phyloP scores from a whole-genome alignment of 1,140 invertebrate genomes.

The Drosophila rhopaloa region DNA sequence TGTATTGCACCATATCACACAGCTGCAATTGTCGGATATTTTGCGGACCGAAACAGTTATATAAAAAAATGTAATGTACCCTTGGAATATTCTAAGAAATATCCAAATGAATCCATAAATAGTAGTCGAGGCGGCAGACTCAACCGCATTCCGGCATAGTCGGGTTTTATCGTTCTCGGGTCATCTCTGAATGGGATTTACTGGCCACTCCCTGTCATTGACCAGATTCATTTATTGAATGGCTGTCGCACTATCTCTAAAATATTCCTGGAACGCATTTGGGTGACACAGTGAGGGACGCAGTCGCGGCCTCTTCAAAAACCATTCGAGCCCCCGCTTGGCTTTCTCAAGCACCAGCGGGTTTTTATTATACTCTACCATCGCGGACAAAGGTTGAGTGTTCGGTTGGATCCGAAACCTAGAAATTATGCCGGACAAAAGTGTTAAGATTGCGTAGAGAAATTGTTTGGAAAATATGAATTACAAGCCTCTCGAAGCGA shows the following conservation, averaged over 20 bases:
- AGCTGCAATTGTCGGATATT: constrained; percentile 11
- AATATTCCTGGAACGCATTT: constrained; percentile 52
- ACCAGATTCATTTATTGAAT: constrained; percentile 54
- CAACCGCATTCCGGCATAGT: constrained; percentile 26
- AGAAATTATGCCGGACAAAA: constrained; percentile 60
- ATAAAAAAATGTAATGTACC: constrained; percentile 3
- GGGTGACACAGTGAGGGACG: constrained; percentile 37
- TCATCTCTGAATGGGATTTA: constrained; percentile 52
- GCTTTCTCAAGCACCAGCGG: constrained; percentile 42
- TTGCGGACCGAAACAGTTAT: constrained; percentile 13
- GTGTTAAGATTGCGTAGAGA: constrained; percentile 64
- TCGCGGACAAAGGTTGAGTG: constrained; percentile 19
- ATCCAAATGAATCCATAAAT: constrained; percentile 49
- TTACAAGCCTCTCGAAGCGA: constrained; percentile 40
- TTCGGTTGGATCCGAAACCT: constrained; percentile 34
- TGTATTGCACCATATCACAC: background rate
- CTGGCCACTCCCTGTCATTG: constrained; percentile 49
- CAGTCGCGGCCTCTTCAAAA: constrained; percentile 61
- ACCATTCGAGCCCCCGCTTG: constrained; percentile 47
- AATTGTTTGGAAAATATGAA: constrained; percentile 68
- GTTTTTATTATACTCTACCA: constrained; percentile 29
- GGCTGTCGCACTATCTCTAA: constrained; percentile 24
- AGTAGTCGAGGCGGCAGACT: constrained; percentile 7
- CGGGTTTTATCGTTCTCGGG: constrained; percentile 27
- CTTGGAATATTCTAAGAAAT: constrained; percentile 16